Evolutionary conservation across 2,113 vertebrate species (phyloP), one percentile per base, ranked within the genome.

Genomic region (Percina caprodes): DNA sequence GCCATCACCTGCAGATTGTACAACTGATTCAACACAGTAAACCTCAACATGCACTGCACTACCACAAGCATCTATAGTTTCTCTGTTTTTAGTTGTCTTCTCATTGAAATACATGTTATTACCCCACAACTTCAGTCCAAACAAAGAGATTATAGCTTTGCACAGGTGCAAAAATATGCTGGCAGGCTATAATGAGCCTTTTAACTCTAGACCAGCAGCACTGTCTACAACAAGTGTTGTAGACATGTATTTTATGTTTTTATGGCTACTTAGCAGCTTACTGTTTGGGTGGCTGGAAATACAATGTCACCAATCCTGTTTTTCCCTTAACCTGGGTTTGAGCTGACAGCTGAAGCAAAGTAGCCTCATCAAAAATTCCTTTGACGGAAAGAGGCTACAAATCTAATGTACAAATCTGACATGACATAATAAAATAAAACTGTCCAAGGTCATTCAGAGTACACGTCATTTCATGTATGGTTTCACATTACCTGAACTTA

Each of bases 401-500:
- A 67, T 51, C 10, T 12, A 66, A 49, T n/a, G n/a, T n/a, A n/a
- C n/a, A n/a, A n/a, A n/a, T n/a, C n/a, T n/a, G n/a, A 48, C 24
- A 51, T n/a, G 14, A 33, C 13, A 49, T 46, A 10, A 67, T 70
- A 63, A 63, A 75, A 63, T 24, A 48, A 48, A 78, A 61, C 6
- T 35, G 3, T 26, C 26, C 63, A 74, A 55, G 58, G 61, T 78
- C 74, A 56, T 23, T 49, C 30, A 70, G 13, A 49, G 55, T 42
- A 77, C 23, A 46, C 45, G 45, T 72, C 1, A 19, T 80, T 73
- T 78, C 24, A 60, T 71, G 42, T 30, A 45, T 56, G 66, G 42
- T 65, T 78, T 78, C 74, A 68, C 23, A 46, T 77, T 66, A 54
- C 19, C 10, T 59, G 21, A 62, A 73, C 11, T 33, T 24, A 66